Evolutionary conservation across 1,140 invertebrate genomes (phyloP).

Genomic region (Kradibia gibbosae): DNA sequence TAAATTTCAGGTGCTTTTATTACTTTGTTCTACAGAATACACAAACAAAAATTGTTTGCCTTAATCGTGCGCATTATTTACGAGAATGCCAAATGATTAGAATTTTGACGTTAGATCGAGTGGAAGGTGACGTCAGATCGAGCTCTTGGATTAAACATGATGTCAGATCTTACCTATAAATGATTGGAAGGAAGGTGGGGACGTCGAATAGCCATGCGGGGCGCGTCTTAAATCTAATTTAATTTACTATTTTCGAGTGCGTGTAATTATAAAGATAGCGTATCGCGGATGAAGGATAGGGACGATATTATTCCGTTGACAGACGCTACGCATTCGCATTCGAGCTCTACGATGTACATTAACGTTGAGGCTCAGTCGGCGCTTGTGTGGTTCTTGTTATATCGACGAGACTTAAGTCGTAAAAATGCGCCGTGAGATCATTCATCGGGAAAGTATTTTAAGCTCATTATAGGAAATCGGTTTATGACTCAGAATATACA

Average conservation of each 20-base stretch:
- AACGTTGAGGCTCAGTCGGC: background rate
- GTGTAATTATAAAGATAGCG: background rate
- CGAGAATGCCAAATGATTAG: too few species aligned
- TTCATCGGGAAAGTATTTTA: background rate
- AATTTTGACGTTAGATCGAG: too few species aligned
- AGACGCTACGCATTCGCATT: background rate
- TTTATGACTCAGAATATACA: background rate
- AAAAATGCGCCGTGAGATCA: background rate
- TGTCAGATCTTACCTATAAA: too few species aligned
- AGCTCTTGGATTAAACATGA: too few species aligned
- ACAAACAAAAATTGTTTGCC: too few species aligned
- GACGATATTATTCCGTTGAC: background rate
- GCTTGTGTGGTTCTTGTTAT: background rate
- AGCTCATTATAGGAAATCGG: background rate
- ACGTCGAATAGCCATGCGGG: background rate
- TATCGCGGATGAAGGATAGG: background rate
- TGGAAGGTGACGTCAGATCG: too few species aligned
- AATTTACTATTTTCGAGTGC: background rate
- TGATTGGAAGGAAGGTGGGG: too few species aligned
- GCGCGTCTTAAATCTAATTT: background rate
- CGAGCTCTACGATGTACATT: background rate
- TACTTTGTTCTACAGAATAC: too few species aligned
- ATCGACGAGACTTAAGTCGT: background rate
- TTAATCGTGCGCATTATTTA: too few species aligned
- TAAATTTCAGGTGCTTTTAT: too few species aligned